phyloP scores from a whole-genome alignment of 2,113 vertebrate species.

The Phrynosoma platyrhinos region DNA sequence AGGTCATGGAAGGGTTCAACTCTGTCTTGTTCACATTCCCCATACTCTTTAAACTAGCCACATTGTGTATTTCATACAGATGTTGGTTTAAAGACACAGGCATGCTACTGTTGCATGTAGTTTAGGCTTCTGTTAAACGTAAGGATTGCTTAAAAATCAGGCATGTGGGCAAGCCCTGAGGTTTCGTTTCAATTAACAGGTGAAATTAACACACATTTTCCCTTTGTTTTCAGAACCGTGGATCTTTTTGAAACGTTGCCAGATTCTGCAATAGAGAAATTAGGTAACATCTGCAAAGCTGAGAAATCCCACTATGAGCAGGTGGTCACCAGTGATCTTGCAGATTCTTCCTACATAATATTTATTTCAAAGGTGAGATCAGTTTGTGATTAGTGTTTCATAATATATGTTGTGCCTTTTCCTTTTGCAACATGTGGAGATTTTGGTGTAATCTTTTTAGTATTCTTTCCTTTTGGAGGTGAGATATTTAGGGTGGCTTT shows the following conservation, averaged over 20 bases:
- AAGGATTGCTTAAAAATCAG: not conserved
- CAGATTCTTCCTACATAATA: constrained; percentile 63
- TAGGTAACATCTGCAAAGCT: constrained; percentile 69
- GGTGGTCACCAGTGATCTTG: constrained; percentile 65
- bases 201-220: constrained; percentile 25
- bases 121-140: not conserved
- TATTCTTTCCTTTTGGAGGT: not conserved
- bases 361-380: constrained; percentile 72
- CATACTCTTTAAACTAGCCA: not conserved
- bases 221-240: constrained; percentile 63
- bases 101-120: not conserved
- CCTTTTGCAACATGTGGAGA: not conserved
- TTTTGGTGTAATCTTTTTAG: not conserved
- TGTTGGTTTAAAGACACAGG: not conserved
- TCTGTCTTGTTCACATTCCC: not conserved
- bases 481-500: not conserved
- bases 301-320: constrained; percentile 70
- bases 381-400: not conserved
- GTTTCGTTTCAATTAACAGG: not conserved
- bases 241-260: constrained; percentile 68
- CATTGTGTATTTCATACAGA: not conserved
- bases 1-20: not conserved
- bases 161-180: not conserved
- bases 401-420: not conserved
- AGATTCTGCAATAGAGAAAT: constrained; percentile 63